Evolutionary conservation across 2,797 vertebrate species (phyloP), one percentile per base, ranked within the genome.

Genomic region (Odontamblyopus rebecca): DNA sequence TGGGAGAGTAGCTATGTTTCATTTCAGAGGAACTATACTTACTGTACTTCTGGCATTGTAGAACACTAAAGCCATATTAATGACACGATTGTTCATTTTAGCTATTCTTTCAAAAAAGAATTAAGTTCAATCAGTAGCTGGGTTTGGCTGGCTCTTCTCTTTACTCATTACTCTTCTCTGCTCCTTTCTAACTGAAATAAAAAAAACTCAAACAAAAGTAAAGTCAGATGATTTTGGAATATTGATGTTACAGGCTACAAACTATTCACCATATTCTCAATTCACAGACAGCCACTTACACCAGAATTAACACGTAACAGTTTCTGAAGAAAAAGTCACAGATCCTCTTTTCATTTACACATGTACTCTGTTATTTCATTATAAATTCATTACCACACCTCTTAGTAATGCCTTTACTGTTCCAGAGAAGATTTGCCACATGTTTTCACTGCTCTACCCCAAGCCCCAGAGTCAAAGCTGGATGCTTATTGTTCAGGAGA

Each of bases 161-260:
- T 23, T 26, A 56, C 54, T 72, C 75, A 19, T 11, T 26, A 26
- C 9, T 72, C 76, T n/a, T 18, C 78, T 89, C n/a, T 85, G 85
- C 80, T 84, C 66, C 59, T 68, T 79, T 87, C 78, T 86, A 89
- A 80, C 38, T 61, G 62, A 83, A 82, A 78, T 80, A 86, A 88
- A 1, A 88, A 78, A 83, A 84, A 85, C 77, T 79, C 8, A 88
- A 87, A 74, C 82, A 84, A 70, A 87, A 86, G 90, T 85, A 78
- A 75, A 80, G 76, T 90, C 90, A 90, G 87, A 88, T 87, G 86
- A 88, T 82, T 61, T 77, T 2, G 61, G 12, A 3, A 57, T 12
- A 26, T 57, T 26, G 54, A 11, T 57, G 53, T n/a, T 54, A 54
- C 53, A 54, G 19, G 18, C 4, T 19, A 53, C 1, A 44, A 48